Conservation (phyloP, 2,113 vertebrate species). For the Coracopsis vasa region DNA sequence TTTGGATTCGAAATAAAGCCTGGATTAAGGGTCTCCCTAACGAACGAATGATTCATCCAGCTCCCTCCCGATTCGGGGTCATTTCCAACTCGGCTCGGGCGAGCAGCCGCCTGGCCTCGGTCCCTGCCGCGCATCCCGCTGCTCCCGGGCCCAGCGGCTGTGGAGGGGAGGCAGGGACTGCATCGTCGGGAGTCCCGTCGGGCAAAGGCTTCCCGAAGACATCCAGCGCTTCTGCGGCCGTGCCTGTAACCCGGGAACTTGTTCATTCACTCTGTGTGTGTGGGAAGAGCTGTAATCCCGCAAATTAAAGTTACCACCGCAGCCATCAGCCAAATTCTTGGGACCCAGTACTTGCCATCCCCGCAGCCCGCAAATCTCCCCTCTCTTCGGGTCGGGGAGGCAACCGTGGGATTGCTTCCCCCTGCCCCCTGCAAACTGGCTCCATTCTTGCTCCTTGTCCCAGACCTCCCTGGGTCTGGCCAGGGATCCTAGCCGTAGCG, state of each 20-base stretch:
- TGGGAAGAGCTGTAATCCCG: background rate
- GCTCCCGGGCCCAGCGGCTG: background rate
- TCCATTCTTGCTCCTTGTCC: background rate
- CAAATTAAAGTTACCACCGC: background rate
- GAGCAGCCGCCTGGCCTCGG: background rate
- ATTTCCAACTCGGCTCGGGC: background rate
- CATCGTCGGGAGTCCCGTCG: background rate
- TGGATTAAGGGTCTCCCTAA: background rate
- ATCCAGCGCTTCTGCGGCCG: background rate
- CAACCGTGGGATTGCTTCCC: accelerated
- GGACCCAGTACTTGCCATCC: background rate
- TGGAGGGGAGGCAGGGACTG: background rate
- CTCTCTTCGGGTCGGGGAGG: too few relatives aligned
- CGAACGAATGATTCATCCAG: background rate
- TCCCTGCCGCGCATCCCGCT: background rate
- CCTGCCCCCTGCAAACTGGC: accelerated
- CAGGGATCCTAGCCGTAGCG: accelerated
- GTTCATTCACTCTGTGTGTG: background rate
- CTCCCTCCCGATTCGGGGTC: background rate
- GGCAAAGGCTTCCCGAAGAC: background rate
- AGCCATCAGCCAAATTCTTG: background rate
- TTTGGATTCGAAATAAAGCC: background rate
- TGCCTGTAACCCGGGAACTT: background rate
- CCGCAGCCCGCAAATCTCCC: background rate
- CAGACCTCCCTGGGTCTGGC: background rate